Evolutionary conservation across 2,113 vertebrate genomes (phyloP).

Genomic region (Callionymus lyra): DNA sequence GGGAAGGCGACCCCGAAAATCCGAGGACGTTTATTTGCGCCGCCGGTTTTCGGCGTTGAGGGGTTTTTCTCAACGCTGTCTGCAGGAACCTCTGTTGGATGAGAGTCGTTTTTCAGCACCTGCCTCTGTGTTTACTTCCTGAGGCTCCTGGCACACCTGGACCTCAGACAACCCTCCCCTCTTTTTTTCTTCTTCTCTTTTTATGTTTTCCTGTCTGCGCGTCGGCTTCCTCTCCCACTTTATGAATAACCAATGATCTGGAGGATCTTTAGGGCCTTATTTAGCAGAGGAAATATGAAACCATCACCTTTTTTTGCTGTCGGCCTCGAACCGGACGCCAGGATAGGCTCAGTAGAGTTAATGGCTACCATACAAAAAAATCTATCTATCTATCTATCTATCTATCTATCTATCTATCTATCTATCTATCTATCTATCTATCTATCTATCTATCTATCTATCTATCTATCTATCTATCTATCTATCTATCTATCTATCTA

Average conservation of each 20-base stretch:
- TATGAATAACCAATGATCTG: constrained; percentile 38
- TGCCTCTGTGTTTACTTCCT: constrained; percentile 52
- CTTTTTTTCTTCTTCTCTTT: constrained; percentile 25
- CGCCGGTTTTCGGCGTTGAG: neutral
- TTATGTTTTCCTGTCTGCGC: constrained; percentile 13
- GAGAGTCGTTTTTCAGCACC: constrained; percentile 57
- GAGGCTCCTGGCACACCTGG: constrained; percentile 58
- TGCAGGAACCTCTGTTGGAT: constrained; percentile 20
- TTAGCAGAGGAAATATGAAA: too few species aligned
- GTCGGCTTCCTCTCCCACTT: constrained; percentile 24
- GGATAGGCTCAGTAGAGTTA: too few species aligned
- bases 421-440: too few species aligned
- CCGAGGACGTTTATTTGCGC: neutral
- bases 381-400: too few species aligned
- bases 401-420: too few species aligned
- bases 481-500: too few species aligned
- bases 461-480: too few species aligned
- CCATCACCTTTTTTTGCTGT: too few species aligned
- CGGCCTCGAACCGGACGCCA: too few species aligned
- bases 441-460: too few species aligned
- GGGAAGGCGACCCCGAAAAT: neutral
- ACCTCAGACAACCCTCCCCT: constrained; percentile 34
- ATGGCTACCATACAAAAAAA: too few species aligned
- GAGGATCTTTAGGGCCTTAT: constrained; percentile 1
- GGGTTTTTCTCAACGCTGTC: neutral